Conservation (phyloP, 2,888 invertebrate species). For the Drosophila mayaguana region DNA sequence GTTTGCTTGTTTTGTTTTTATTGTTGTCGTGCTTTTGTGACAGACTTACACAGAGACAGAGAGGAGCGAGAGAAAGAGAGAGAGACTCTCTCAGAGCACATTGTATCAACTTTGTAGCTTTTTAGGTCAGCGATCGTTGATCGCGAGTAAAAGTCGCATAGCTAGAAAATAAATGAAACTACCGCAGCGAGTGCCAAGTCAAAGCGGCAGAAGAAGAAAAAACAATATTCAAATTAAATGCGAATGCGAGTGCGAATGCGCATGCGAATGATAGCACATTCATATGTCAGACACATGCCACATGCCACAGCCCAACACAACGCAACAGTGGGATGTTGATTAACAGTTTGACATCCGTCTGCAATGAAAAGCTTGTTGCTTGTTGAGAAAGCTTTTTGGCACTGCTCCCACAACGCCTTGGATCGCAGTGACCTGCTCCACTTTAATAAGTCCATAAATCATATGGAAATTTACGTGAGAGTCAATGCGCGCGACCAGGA, state of each 20-base stretch:
- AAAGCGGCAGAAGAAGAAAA: conserved; percentile 14
- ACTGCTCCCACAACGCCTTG: conserved; percentile 45
- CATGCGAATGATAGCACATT: conserved; percentile 33
- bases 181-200: conserved; percentile 59
- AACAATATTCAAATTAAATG: conserved; percentile 72
- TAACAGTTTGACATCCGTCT: conserved; percentile 55
- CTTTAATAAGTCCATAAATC: conserved; percentile 70
- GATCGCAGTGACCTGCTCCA: conserved; percentile 68
- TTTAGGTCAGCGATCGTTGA: conserved; percentile 73
- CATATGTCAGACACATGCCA: conserved; percentile 25
- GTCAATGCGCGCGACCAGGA: conserved; percentile 34
- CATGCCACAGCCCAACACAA: conserved; percentile 5
- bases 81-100: conserved; percentile 49
- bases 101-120: conserved; percentile 72
- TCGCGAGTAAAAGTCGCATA: conserved; percentile 71
- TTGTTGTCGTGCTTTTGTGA: conserved; percentile 20
- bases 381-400: conserved; percentile 69
- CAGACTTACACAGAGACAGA: conserved; percentile 15
- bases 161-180: conserved; percentile 66
- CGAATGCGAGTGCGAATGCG: conserved; percentile 36
- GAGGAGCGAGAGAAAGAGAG: conserved; percentile 37
- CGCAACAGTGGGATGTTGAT: conserved; percentile 37
- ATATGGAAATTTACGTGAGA: conserved; percentile 76
- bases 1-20: conserved; percentile 38
- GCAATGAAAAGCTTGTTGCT: conserved; percentile 54